Evolutionary conservation across 2,113 vertebrate genomes (phyloP), one percentile per base, ranked within the genome.

Genomic region (Nansenia antarctica): DNA sequence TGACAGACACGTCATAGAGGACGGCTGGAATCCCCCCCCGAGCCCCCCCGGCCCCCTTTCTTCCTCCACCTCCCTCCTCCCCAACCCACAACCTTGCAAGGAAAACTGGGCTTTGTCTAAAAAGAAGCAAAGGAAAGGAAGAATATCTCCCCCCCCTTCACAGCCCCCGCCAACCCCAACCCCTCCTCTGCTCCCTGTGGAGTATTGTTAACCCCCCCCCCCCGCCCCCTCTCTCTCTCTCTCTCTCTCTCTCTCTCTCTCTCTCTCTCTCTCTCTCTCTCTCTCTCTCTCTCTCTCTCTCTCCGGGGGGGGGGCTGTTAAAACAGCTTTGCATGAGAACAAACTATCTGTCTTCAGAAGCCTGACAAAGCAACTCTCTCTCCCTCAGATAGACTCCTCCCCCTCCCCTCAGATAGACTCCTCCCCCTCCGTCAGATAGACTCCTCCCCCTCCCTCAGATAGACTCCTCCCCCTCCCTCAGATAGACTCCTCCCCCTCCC

Each of bases 251-350:
- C 45, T 49, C 45, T 35, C 34, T 35, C 11, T 49, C 79, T 70
- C 74, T 61, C 32, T 0, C 57, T 9, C 59, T 32, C 22, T 52
- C 73, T 22, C 42, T 61, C 52, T 24, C 39, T 35, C 37, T 15
- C 67, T 49, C 45, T 18, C 7, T 20, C 45, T 49, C 45, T 35
- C 34, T 35, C 11, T 49, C 79, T 70, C 82, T 75, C 81, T 85
- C 75, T 76, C 78, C 67, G 58, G 58, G 68, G 80, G 5, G 74
- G 49, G 3, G 73, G 67, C 85, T 90, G 82, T 90, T 91, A 91
- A 91, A 91, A 86, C 87, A 89, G 85, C 87, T 93, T 92, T 92
- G 91, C 91, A 92, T 93, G 85, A 92, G 87, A 93, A 93, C 92
- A 91, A 89, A 87, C 84, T 83, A 92, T 92, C 90, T 91, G 90